phyloP scores from a whole-genome alignment of 1,140 invertebrate species.

The Tetramorium parvispinum region DNA sequence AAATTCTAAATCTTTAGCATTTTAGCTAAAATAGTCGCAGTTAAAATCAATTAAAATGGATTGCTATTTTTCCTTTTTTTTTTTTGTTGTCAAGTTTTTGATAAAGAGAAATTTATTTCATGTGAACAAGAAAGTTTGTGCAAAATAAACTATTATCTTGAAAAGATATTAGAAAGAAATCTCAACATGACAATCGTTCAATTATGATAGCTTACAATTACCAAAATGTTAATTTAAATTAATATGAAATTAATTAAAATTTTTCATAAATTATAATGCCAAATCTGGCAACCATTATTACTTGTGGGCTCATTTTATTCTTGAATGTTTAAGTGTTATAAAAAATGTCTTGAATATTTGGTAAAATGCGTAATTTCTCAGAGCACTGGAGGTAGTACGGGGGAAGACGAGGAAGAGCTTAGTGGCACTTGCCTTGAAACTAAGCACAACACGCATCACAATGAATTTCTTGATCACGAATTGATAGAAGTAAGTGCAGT shows the following conservation, averaged over 20 bases:
- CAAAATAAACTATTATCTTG: background rate
- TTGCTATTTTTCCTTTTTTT: background rate
- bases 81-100: background rate
- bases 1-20: background rate
- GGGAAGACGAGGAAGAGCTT: slow-evolving; percentile 87
- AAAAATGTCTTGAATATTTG: slow-evolving; percentile 36
- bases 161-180: background rate
- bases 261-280: background rate
- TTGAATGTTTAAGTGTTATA: slow-evolving; percentile 18
- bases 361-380: slow-evolving; percentile 76
- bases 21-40: background rate
- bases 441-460: slow-evolving; percentile 86
- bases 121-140: background rate
- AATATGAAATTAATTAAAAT: too few species aligned
- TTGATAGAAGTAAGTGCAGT: slow-evolving; percentile 80
- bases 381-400: slow-evolving; percentile 89
- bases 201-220: background rate
- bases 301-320: slow-evolving; percentile 5
- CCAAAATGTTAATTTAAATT: background rate
- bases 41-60: background rate
- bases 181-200: background rate
- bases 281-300: background rate
- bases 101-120: background rate
- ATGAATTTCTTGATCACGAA: slow-evolving; percentile 85
- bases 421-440: slow-evolving; percentile 82